phyloP scores from a whole-genome alignment of 2,113 vertebrate genomes.

The Embiotoca jacksoni region DNA sequence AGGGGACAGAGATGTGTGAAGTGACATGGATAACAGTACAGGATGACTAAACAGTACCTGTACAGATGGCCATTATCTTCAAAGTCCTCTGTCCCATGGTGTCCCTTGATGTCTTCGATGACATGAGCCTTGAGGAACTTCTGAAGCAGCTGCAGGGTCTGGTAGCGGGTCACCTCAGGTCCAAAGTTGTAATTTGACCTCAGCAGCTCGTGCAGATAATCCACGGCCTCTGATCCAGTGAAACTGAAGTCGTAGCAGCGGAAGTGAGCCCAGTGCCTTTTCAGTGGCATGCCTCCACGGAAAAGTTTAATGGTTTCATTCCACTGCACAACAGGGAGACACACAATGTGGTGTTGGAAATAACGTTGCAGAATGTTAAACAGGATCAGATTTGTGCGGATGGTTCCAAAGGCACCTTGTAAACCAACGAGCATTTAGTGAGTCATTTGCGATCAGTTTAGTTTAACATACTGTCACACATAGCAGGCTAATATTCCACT shows the following conservation, averaged over 20 bases:
- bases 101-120: slow-evolving; percentile 77
- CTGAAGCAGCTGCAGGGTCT: slow-evolving; percentile 75
- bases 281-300: slow-evolving; percentile 69
- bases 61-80: slow-evolving; percentile 73
- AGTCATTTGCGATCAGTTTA: too few relatives aligned
- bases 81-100: slow-evolving; percentile 76
- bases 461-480: too few relatives aligned
- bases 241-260: slow-evolving; percentile 76
- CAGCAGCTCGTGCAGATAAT: slow-evolving; percentile 74
- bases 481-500: too few relatives aligned
- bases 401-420: too few relatives aligned
- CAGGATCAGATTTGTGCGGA: background rate
- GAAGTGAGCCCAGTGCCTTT: slow-evolving; percentile 76
- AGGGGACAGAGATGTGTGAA: background rate
- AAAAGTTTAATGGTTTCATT: slow-evolving; percentile 81
- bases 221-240: slow-evolving; percentile 71
- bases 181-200: slow-evolving; percentile 76
- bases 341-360: background rate
- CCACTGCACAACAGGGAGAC: slow-evolving; percentile 61
- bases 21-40: background rate
- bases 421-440: too few relatives aligned
- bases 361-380: background rate
- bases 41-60: slow-evolving; percentile 47
- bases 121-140: slow-evolving; percentile 79
- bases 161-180: slow-evolving; percentile 76